Base-by-base conservation (phyloP, 2,113 vertebrate genomes). In the Sprattus sprattus region DNA sequence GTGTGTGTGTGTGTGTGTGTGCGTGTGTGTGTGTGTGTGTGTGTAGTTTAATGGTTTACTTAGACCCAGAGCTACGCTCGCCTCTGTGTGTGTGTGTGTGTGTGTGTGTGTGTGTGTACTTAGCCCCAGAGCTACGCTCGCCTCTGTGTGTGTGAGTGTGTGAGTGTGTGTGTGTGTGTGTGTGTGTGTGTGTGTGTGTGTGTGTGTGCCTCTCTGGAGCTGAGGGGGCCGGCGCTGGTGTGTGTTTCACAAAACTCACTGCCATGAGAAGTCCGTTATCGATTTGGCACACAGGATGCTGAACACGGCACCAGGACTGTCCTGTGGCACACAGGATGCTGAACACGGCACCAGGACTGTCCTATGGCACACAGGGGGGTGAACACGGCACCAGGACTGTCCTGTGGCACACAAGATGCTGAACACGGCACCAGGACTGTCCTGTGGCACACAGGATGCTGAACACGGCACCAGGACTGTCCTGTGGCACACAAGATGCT, bases 241-340 rank as follows among this genome's bases (percentile, higher is more conserved):
- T 78, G 28, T 78, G 25, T 78, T 8, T 78, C 11, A 32, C 2
- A 78, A 32, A 78, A 32, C 64, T 44, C 28, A 39, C 15, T 78
- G 39, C 13, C 71, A 32, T 78, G 71, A 78, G 13, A 78, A 39
- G 71, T 78, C 28, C 39, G 71, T 78, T 78, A 78, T 78, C 71
- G 32, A 78, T 78, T 78, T 78, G 71, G 71, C 28, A 78, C 25
- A 78, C 1, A 39, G 39, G 39, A 2, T n/a, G 39, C 39, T 39
- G 39, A 39, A 39, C 39, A 39, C 39, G 39, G 39, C 39, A 39
- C 39, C 39, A 39, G 39, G 39, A 39, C 39, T 39, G 39, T 39
- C 39, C 39, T 39, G 39, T 39, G 39, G 39, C 39, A 39, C 39
- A 39, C 39, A 39, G 39, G 39, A 2, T 1, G 39, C 39, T 39